Evolutionary conservation across 2,888 invertebrate genomes (phyloP).

Genomic region (Phymatocera aterrima): DNA sequence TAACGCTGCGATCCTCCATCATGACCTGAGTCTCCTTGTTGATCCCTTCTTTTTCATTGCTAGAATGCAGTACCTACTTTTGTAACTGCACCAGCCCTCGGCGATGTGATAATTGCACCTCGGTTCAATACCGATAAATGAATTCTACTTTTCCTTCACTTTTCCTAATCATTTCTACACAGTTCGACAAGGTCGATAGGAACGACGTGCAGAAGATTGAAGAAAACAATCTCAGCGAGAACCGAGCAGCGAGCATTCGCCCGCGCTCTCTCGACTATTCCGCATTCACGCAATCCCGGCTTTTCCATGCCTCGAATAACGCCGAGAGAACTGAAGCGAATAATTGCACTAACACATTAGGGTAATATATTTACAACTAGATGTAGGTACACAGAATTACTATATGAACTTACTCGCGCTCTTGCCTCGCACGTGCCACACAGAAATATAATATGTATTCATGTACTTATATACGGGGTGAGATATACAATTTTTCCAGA

Average conservation of each 20-base stretch:
- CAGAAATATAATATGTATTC: not conserved
- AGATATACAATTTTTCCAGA: not conserved
- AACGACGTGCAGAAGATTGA: not conserved
- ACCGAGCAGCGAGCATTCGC: not conserved
- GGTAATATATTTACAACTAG: constrained; percentile 12
- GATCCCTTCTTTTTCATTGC: too few relatives aligned
- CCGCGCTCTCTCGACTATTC: not conserved
- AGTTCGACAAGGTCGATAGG: not conserved
- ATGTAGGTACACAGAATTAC: not conserved
- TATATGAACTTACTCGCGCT: not conserved
- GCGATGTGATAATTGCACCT: not conserved
- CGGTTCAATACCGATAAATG: not conserved
- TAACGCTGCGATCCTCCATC: too few relatives aligned
- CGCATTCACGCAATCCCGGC: not conserved
- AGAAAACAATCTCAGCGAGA: constrained; percentile 3
- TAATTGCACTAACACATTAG: constrained; percentile 33
- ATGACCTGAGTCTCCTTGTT: too few relatives aligned
- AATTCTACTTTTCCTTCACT: not conserved
- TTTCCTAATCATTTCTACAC: not conserved
- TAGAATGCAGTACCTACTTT: too few relatives aligned
- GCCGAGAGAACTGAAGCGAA: constrained; percentile 4
- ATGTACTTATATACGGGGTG: constrained; percentile 26
- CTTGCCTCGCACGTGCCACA: not conserved
- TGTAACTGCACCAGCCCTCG: not conserved
- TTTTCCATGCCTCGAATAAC: not conserved